Evolutionary conservation across 2,113 vertebrate species (phyloP).

Genomic region (Arenaria interpres): DNA sequence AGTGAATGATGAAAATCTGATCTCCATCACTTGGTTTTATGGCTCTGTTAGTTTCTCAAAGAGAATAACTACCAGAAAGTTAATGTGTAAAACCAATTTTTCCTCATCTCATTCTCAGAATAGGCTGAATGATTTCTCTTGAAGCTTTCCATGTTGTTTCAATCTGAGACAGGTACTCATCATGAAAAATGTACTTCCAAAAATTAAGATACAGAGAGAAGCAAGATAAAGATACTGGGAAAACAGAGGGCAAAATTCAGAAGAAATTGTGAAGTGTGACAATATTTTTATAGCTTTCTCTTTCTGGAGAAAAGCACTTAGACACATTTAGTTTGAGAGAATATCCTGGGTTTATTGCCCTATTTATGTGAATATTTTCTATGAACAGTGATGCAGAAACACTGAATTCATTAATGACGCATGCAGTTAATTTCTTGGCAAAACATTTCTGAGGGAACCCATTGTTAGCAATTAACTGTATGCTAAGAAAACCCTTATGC

Average conservation of each 20-base stretch:
- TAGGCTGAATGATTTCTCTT: not conserved
- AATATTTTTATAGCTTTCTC: not conserved
- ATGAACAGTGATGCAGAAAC: constrained; percentile 30
- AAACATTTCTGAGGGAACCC: not conserved
- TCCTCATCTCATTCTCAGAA: not conserved
- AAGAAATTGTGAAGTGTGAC: not conserved
- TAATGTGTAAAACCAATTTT: not conserved
- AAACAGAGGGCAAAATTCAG: not conserved
- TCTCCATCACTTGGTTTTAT: not conserved
- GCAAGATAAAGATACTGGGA: not conserved
- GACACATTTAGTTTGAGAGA: not conserved
- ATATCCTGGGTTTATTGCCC: constrained; percentile 6
- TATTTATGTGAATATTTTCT: not conserved
- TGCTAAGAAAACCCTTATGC: not conserved
- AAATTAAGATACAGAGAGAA: not conserved
- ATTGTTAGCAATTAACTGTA: not conserved
- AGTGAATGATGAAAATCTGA: not conserved
- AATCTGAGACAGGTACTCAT: not conserved
- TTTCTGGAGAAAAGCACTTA: not conserved
- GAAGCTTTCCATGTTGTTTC: not conserved
- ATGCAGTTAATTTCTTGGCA: constrained; percentile 30
- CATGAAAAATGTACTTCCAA: not conserved
- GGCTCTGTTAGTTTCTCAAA: not conserved
- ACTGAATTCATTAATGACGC: constrained; percentile 12
- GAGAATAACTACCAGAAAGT: not conserved